A percentile compares a stretch with the other conserved stretches of the same genome.
Conservation (phyloP, 2,888 invertebrate genomes). For the Ametastegia equiseti region DNA sequence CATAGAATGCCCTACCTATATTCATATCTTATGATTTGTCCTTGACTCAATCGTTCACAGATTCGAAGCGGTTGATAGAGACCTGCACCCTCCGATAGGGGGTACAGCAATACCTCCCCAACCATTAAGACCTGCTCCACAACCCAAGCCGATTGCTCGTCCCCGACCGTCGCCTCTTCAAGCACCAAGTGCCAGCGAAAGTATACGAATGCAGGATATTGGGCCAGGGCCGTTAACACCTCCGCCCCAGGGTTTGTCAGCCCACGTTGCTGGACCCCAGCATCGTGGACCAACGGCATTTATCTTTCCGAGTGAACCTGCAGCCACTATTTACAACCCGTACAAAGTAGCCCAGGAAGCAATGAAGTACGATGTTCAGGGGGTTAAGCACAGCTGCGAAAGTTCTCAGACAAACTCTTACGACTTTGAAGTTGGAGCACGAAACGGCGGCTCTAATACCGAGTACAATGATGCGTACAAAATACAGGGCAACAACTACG, state of each 20-base stretch:
- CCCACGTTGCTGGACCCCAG: constrained; percentile 6
- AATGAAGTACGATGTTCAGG: constrained; percentile 11
- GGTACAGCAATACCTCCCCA: constrained; percentile 80
- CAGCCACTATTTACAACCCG: constrained; percentile 13
- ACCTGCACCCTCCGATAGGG: constrained; percentile 70
- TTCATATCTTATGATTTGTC: neutral
- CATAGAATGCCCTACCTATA: too few relatives aligned
- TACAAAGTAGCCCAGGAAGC: constrained; percentile 1
- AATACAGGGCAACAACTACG: constrained; percentile 15
- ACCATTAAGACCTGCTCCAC: constrained; percentile 81
- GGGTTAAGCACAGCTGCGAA: constrained; percentile 5
- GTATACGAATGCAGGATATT: constrained; percentile 66
- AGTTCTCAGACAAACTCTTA: constrained; percentile 14
- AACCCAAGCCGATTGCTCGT: constrained; percentile 67
- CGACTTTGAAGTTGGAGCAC: neutral
- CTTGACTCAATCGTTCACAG: constrained; percentile 55
- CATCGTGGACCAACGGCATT: constrained; percentile 32
- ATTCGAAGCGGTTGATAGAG: constrained; percentile 72
- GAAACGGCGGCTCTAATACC: neutral
- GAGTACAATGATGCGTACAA: neutral
- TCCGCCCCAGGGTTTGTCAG: constrained; percentile 59
- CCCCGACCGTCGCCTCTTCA: constrained; percentile 71
- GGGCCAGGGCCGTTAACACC: constrained; percentile 70
- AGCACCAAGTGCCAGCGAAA: constrained; percentile 65
- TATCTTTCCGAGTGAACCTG: constrained; percentile 32